Evolutionary conservation across 2,113 vertebrate genomes (phyloP).

Genomic region (Eudyptes chrysolophus): DNA sequence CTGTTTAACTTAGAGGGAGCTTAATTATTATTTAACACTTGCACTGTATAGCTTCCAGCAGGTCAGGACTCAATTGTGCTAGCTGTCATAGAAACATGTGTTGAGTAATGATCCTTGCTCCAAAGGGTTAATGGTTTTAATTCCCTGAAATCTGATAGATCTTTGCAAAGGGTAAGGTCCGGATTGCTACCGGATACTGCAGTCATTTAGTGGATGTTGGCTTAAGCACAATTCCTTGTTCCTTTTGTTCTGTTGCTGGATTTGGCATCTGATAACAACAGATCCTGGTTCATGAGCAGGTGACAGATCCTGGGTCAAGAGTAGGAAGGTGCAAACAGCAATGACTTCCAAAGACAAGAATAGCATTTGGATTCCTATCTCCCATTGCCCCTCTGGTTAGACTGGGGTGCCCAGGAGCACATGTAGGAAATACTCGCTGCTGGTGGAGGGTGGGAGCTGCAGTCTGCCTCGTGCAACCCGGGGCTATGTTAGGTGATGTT

Average conservation of each 20-base stretch:
- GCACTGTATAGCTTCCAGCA: neutral
- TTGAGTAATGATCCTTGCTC: neutral
- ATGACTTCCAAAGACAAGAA: neutral
- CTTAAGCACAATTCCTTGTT: neutral
- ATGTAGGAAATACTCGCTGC: neutral
- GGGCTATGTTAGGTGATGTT: neutral
- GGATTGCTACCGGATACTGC: neutral
- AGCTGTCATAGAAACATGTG: neutral
- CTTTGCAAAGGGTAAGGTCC: constrained; percentile 34
- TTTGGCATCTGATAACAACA: neutral
- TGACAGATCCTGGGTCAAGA: neutral
- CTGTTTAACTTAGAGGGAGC: constrained; percentile 31
- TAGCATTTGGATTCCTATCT: neutral
- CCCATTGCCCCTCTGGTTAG: neutral
- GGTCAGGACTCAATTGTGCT: neutral
- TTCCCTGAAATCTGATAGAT: constrained; percentile 36
- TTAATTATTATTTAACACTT: constrained; percentile 58
- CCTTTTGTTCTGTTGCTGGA: constrained; percentile 1
- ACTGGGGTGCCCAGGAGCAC: neutral
- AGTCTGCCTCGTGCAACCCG: neutral
- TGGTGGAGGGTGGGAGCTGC: neutral
- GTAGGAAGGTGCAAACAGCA: neutral
- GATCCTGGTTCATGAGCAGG: constrained; percentile 41
- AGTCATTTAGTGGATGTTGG: neutral
- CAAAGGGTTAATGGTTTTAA: constrained; percentile 41